A percentile compares a stretch with the other conserved stretches of the same genome.
phyloP scores from a whole-genome alignment of 1,140 invertebrate species.

The Lordiphosa mommai region DNA sequence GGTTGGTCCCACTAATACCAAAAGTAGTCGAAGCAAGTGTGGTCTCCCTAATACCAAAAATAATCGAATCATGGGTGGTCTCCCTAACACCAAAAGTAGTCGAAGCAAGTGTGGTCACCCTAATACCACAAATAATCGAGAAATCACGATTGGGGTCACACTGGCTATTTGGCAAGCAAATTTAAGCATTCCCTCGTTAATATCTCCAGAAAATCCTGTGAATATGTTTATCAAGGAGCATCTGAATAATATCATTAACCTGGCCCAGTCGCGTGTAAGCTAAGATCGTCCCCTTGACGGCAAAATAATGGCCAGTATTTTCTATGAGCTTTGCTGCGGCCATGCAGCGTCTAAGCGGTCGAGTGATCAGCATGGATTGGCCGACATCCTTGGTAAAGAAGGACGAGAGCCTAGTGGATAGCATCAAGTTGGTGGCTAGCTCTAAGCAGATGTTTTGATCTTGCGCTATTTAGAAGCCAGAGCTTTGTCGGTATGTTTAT shows the following conservation, averaged over 20 bases:
- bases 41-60: too few relatives aligned
- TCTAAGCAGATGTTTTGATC: slow-evolving; percentile 95
- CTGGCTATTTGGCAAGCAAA: slow-evolving; percentile 91
- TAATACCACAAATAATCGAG: too few relatives aligned
- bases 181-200: slow-evolving; percentile 89
- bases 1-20: too few relatives aligned
- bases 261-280: slow-evolving; percentile 91
- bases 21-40: too few relatives aligned
- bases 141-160: too few relatives aligned
- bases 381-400: slow-evolving; percentile 96
- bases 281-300: slow-evolving; percentile 93
- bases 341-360: slow-evolving; percentile 96
- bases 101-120: too few relatives aligned
- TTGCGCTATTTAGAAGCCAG: slow-evolving; percentile 95
- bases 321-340: slow-evolving; percentile 99
- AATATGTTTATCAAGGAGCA: slow-evolving; percentile 94
- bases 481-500: slow-evolving; percentile 89
- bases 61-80: too few relatives aligned
- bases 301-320: slow-evolving; percentile 96
- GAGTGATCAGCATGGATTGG: slow-evolving; percentile 93
- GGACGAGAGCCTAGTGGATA: slow-evolving; percentile 97
- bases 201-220: too few relatives aligned
- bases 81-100: too few relatives aligned
- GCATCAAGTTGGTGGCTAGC: slow-evolving; percentile 91
- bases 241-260: slow-evolving; percentile 95